These are phyloP conservation scores for Xerus rutilus DNA, from an alignment of 2,797 vertebrate genomes.

Conservation along the genomic window DNA sequence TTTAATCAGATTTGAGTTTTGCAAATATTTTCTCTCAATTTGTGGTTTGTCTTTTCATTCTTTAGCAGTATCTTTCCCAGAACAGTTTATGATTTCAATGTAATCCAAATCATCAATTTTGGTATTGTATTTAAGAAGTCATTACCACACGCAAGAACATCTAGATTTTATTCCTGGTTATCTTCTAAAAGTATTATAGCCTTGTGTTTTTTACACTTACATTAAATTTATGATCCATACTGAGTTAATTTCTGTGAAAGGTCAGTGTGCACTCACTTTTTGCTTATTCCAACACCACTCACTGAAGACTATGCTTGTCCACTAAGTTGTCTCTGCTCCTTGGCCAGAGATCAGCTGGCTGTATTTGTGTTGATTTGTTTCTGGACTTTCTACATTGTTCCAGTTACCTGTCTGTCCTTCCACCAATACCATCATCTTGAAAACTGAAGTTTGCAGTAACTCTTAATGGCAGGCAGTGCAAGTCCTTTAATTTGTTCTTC, in stretches of 20 bases:
- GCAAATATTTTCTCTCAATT: not conserved
- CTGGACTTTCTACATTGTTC: not conserved
- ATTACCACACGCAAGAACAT: not conserved
- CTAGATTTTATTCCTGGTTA: not conserved
- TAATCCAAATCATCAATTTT: not conserved
- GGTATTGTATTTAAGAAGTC: not conserved
- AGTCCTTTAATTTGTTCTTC: not conserved
- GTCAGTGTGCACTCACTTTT: not conserved
- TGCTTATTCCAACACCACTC: not conserved
- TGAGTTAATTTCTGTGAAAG: not conserved
- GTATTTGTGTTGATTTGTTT: not conserved
- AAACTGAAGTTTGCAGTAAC: not conserved
- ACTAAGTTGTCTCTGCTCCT: not conserved
- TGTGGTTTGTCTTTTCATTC: not conserved
- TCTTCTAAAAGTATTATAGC: not conserved
- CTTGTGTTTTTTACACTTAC: not conserved
- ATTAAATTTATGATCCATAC: constrained; percentile 4
- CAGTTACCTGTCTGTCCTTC: not conserved
- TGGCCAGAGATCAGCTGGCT: not conserved
- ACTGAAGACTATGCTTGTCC: not conserved
- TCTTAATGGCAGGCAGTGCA: not conserved
- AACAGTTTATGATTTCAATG: not conserved
- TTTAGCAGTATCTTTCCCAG: not conserved
- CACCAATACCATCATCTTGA: not conserved
- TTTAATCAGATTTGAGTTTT: not conserved